Conservation (phyloP, 2,797 vertebrate genomes). For the Sternarchorhynchus goeldii region DNA sequence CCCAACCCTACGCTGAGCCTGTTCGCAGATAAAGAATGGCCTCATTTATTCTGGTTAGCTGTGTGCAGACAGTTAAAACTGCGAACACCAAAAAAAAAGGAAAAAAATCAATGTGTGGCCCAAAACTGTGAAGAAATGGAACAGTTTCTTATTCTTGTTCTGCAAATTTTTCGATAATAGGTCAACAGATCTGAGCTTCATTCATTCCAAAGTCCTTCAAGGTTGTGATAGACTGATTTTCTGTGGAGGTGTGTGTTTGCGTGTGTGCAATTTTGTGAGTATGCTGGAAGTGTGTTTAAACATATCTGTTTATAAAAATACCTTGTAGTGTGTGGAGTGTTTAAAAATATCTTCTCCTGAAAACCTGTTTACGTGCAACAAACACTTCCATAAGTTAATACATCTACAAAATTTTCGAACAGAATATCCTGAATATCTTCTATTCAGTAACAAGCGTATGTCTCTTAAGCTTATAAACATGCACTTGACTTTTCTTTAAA, state of each 20-base stretch:
- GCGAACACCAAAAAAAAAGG: slow-evolving; percentile 52
- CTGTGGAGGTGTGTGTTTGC: slow-evolving; percentile 11
- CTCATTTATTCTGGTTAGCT: slow-evolving; percentile 72
- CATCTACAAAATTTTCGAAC: not conserved
- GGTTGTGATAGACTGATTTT: slow-evolving; percentile 49
- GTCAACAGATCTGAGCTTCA: slow-evolving; percentile 47
- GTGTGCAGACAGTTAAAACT: slow-evolving; percentile 65
- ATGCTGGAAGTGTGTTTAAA: slow-evolving; percentile 8
- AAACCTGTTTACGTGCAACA: not conserved
- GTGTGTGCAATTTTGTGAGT: slow-evolving; percentile 17
- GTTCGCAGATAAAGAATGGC: slow-evolving; percentile 81
- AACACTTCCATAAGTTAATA: not conserved
- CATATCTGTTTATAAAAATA: slow-evolving; percentile 15
- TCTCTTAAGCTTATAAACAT: not conserved
- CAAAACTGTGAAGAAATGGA: slow-evolving; percentile 60
- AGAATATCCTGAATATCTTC: not conserved
- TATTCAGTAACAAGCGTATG: not conserved
- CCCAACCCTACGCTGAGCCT: slow-evolving; percentile 70
- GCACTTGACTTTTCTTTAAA: not conserved
- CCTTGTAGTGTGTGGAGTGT: not conserved
- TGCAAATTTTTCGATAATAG: slow-evolving; percentile 62
- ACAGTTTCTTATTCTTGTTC: slow-evolving; percentile 61
- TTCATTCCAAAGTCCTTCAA: slow-evolving; percentile 35
- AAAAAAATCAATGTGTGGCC: slow-evolving; percentile 70
- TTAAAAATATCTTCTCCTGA: not conserved